These are phyloP conservation scores for Euleptes europaea DNA, from an alignment of 2,113 vertebrate species.

Conservation along the genomic window DNA sequence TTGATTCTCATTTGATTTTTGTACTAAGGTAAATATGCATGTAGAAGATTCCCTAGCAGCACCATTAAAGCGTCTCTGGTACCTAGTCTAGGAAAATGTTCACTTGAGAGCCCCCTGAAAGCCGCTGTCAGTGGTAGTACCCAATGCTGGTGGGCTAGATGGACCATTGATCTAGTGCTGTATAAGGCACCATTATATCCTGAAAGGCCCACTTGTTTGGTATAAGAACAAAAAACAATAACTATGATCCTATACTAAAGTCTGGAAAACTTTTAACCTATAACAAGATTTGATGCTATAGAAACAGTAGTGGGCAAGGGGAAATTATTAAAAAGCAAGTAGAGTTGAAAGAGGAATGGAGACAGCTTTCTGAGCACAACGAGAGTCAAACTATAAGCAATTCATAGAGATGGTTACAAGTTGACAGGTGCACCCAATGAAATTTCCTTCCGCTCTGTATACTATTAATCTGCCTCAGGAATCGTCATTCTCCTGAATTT, in stretches of 20 bases:
- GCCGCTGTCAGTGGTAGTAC: not conserved
- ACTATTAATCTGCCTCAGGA: not conserved
- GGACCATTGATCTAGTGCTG: not conserved
- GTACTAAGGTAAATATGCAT: not conserved
- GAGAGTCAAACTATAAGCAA: not conserved
- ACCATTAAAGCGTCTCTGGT: no score
- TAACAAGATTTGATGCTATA: not conserved
- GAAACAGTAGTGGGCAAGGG: not conserved
- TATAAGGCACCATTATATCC: not conserved
- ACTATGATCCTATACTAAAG: not conserved
- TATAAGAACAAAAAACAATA: not conserved
- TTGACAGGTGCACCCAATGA: not conserved
- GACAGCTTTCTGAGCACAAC: not conserved
- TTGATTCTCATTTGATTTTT: not conserved
- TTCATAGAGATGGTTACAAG: not conserved
- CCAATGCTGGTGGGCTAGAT: not conserved
- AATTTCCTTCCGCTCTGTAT: not conserved
- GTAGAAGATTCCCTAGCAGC: no score
- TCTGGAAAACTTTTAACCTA: not conserved
- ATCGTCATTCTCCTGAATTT: not conserved
- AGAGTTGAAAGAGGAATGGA: not conserved
- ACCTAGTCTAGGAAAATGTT: no score
- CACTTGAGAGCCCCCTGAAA: no score
- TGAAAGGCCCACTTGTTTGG: not conserved
- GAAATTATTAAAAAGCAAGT: not conserved